Evolutionary conservation across 2,113 vertebrate genomes (phyloP), one percentile per base, ranked within the genome.

Genomic region (Aix galericulata): DNA sequence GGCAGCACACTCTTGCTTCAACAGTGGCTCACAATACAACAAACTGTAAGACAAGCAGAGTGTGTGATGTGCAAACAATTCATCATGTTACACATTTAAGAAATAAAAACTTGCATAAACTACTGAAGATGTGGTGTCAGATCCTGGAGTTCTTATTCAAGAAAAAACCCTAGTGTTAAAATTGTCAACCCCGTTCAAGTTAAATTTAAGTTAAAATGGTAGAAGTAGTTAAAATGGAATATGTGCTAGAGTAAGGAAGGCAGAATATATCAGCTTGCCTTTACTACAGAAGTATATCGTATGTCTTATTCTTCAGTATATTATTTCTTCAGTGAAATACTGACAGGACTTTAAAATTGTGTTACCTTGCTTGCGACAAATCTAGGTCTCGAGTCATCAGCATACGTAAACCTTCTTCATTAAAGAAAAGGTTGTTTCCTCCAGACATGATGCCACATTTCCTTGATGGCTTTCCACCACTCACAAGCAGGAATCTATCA

Each of bases 361-460:
- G 38, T 98, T 98, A 99, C 99, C 99, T 99, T 25, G 99, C 99
- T 91, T 99, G 99, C 79, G 99, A 99, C 82, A 99, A 97, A 96
- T 99, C 99, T 97, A 99, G 97, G 94, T 99, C 99, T 76, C 97
- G 98, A 50, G 99, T 99, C 97, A 99, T 98, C 97, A 99, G 97
- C 99, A 99, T 99, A 50, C 99, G 98, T 59, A 99, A 97, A 46
- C 99, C 99, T 73, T 99, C 99, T 94, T 99, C 99, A 0, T 99
- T 99, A 96, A 99, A 99, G 96, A 99, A 99, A 79, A 99, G 97
- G 94, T 99, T 99, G 96, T 99, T 99, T 93, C 99, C 99, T 85
- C 99, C 99, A 67, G 99, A 99, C 97, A 99, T 98, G 94, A 99
- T 99, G 2, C 99, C 99, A 89, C 99, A 99, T 97, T 99, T 99